Percentiles rank a stretch among this genome's conserved stretches.
These are phyloP conservation scores for Rattus norvegicus DNA, from an alignment of 2,113 vertebrate species.

Conservation along the genomic window DNA sequence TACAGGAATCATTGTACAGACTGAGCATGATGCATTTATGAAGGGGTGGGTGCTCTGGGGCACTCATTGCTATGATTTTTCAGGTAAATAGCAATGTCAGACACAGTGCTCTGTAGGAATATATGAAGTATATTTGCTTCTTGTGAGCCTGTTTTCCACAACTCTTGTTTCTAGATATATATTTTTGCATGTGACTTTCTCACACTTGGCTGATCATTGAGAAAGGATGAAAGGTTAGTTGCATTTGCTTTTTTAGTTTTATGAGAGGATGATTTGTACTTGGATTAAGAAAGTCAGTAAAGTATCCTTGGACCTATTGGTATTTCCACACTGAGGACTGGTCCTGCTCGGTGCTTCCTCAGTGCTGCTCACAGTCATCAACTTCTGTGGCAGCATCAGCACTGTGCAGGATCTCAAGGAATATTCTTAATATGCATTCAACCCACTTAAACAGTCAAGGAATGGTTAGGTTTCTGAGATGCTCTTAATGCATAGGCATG, in stretches of 20 bases:
- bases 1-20: neutral
- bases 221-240: slow-evolving; percentile 32
- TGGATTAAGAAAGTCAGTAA: neutral
- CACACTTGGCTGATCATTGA: slow-evolving; percentile 51
- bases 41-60: too few species aligned
- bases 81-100: too few species aligned
- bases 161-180: too few species aligned
- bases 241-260: slow-evolving; percentile 16
- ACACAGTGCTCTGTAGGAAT: too few species aligned
- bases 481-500: neutral
- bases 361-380: neutral
- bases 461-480: slow-evolving; percentile 40
- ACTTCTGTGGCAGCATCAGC: slow-evolving; percentile 38
- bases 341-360: neutral
- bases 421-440: slow-evolving; percentile 62
- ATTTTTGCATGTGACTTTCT: slow-evolving; percentile 29
- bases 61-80: too few species aligned
- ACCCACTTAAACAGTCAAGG: slow-evolving; percentile 31
- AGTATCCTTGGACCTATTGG: fast-evolving
- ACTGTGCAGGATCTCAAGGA: slow-evolving; percentile 16
- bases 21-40: neutral
- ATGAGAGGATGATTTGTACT: slow-evolving; percentile 8
- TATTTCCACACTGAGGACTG: neutral
- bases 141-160: too few species aligned
- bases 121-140: too few species aligned